Evolutionary conservation across 2,113 vertebrate species (phyloP), one percentile per base, ranked within the genome.

Genomic region (Equus quagga): DNA sequence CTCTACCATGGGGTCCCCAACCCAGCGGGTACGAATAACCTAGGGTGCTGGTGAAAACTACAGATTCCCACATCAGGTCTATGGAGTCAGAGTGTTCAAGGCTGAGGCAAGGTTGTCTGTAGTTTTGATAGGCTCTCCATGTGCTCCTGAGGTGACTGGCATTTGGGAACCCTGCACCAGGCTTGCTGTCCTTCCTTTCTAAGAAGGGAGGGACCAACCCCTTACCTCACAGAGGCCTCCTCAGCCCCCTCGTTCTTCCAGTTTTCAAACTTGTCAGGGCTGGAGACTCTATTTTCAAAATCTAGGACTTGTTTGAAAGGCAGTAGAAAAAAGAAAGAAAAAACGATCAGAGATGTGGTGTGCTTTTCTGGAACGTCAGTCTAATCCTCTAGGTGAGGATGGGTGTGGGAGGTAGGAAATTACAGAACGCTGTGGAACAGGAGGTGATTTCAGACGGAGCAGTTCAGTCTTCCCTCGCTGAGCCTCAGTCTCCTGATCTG

Each of bases 371-470:
- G 75, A 60, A 23, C 11, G 10, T 33, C 28, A 1, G 17, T 41
- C 56, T 23, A 31, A 7, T 72, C 62, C 51, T 33, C 23, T 0
- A 11, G 49, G 54, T 49, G 56, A 44, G 56, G 41, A 4, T n/a
- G 75, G 31, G 4, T 0, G 2, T n/a, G 75, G n/a, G 2, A 23
- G 17, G 3, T 2, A 19, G 56, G 72, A 15, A 5, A 7, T 9
- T 17, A 33, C 0, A 26, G 58, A 67, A 9, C 8, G 8, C 18
- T 8, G 0, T 6, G 17, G 33, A 18, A 72, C 2, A 51, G 5
- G 24, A 15, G 24, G 67, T 11, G 19, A 56, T 4, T 58, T 15
- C n/a, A 26, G 79, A 44, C 5, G 15, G 13, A 60, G 79, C 19
- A 12, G 5, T 18, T 73, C n/a, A 28, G 6, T 9, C 18, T 1